Evolutionary conservation across 1,140 invertebrate genomes (phyloP), one percentile per base, ranked within the genome.

Genomic region (Druon quercuslanigerum): DNA sequence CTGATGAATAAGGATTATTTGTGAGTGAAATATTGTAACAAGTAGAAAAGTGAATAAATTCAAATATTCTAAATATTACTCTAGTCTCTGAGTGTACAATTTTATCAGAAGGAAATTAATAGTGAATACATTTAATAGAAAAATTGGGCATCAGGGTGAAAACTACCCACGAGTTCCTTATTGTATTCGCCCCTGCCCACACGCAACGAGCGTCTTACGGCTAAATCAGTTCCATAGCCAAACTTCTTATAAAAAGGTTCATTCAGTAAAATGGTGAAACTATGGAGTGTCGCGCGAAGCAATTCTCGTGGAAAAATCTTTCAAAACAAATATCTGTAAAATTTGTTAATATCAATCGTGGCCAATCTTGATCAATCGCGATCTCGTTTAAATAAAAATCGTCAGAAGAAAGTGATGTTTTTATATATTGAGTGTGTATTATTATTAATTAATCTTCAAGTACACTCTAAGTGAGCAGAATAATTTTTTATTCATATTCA

Each of bases 171-270:
- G 40, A 2, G 33, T 14, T 66, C 20, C 25, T 33, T 66, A 16
- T 66, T 79, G 71, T 54, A 80, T 79, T 74, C 79, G 79, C 76
- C 80, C 78, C 74, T 77, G 82, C 72, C 82, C 83, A 82, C 80
- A 83, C 56, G 72, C 79, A 79, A 82, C 74, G 74, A 79, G 77
- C 74, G 72, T 79, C 77, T 84, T 33, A 33, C 25, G 25, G 25
- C 25, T 33, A 33, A 84, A 86, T 84, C 84, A 85, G 82, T 82
- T 73, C 78, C 78, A 66, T 77, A 76, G 75, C 71, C 80, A 73
- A 70, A 79, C 73, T 77, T 76, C 77, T 66, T 66, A 40, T 66
- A 66, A 66, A 66, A 66, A 66, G 60, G 25, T n/a, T 14, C 60
- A 66, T 66, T 66, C 60, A 66, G 76, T 71, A 66, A 79, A 70